Percentiles rank a stretch among this genome's conserved stretches.
Evolutionary conservation across 1,140 invertebrate species (phyloP).

Genomic region (Doryteuthis pealeii): DNA sequence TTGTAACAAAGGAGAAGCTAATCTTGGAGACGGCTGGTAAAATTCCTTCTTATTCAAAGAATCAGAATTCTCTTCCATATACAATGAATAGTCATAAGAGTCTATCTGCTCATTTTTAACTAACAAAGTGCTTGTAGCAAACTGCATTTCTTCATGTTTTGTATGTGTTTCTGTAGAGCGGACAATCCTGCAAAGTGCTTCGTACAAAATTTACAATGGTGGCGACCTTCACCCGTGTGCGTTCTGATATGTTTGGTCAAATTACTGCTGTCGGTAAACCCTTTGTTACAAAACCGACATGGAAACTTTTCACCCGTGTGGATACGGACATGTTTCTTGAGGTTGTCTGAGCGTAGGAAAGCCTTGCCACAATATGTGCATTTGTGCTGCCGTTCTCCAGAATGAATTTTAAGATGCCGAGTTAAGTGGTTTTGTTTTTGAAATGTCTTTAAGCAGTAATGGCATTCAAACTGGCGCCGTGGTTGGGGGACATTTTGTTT

Average conservation of each 20-base stretch:
- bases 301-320: background rate
- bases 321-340: background rate
- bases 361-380: background rate
- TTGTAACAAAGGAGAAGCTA: no score
- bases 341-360: background rate
- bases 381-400: background rate
- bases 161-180: background rate
- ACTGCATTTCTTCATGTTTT: no score
- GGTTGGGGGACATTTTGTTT: no score
- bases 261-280: background rate
- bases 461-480: background rate
- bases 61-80: no score
- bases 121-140: no score
- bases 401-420: background rate
- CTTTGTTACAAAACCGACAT: background rate
- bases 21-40: no score
- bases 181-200: background rate
- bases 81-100: no score
- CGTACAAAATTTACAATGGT: background rate
- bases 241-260: background rate
- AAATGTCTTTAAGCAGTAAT: background rate
- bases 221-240: background rate
- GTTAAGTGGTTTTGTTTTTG: background rate
- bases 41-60: no score
- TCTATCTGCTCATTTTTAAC: no score